Evolutionary conservation across 2,888 invertebrate species (phyloP).

Genomic region (Phengaris arion): DNA sequence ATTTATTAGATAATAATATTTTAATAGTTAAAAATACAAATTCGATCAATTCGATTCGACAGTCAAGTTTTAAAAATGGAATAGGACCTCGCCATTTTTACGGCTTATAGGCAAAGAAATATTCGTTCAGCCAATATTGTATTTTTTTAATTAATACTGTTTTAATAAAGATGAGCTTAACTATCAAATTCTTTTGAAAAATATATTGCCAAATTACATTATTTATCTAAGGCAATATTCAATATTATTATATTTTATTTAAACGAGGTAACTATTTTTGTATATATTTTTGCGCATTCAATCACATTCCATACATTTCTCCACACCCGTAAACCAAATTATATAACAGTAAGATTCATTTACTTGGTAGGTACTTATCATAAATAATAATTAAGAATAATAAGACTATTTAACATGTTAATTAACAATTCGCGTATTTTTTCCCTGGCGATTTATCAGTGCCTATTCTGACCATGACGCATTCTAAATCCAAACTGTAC

Average conservation of each 20-base stretch:
- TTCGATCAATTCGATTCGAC: conserved; percentile 12
- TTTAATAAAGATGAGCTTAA: conserved; percentile 11
- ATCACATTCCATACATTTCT: neutral
- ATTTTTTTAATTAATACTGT: conserved; percentile 13
- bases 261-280: conserved; percentile 64
- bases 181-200: conserved; percentile 23
- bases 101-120: neutral
- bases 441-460: neutral
- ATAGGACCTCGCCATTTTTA: neutral
- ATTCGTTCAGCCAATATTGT: neutral
- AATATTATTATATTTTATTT: conserved; percentile 42
- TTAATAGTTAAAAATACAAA: neutral
- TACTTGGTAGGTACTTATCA: neutral
- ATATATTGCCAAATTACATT: conserved; percentile 13
- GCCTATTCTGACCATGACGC: no score
- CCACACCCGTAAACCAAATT: neutral
- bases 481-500: neutral
- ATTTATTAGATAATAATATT: neutral
- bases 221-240: conserved; percentile 16
- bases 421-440: neutral
- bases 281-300: conserved; percentile 41
- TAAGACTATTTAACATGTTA: neutral
- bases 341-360: neutral
- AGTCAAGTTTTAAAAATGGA: conserved; percentile 19
- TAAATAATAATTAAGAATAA: neutral